Conservation (phyloP, 2,888 invertebrate genomes). For the Drosophila pegasa region DNA sequence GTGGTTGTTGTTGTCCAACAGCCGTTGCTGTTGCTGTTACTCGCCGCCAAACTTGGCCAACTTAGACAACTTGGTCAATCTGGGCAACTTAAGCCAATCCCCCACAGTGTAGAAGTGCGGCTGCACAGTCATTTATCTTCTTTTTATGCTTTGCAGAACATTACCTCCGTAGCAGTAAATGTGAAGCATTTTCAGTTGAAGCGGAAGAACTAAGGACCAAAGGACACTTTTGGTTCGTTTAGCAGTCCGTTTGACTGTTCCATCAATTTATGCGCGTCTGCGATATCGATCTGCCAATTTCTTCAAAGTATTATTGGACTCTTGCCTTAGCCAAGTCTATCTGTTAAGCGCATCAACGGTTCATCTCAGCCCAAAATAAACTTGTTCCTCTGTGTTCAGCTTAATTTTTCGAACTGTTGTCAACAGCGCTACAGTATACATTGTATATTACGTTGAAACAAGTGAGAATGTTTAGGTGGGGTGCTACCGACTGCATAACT, state of each 20-base stretch:
- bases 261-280: conserved; percentile 54
- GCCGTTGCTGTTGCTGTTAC: conserved; percentile 14
- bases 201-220: conserved; percentile 18
- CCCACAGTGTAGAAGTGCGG: conserved; percentile 11
- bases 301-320: conserved; percentile 29
- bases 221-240: conserved; percentile 44
- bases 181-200: conserved; percentile 21
- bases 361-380: conserved; percentile 24
- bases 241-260: conserved; percentile 47
- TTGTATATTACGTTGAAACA: background rate
- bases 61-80: conserved; percentile 4
- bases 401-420: conserved; percentile 3
- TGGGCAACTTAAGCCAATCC: conserved; percentile 21
- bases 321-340: conserved; percentile 5
- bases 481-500: too few species aligned
- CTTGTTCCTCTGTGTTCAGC: background rate
- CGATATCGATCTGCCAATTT: conserved; percentile 48
- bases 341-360: conserved; percentile 24
- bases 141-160: conserved; percentile 44
- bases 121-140: conserved; percentile 36
- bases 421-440: conserved; percentile 1
- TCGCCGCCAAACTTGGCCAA: conserved; percentile 24
- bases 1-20: conserved; percentile 36
- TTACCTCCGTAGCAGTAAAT: conserved; percentile 40
- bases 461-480: too few species aligned